Evolutionary conservation across 1,140 invertebrate species (phyloP), one percentile per base, ranked within the genome.

Genomic region (Ceratosolen solmsi): DNA sequence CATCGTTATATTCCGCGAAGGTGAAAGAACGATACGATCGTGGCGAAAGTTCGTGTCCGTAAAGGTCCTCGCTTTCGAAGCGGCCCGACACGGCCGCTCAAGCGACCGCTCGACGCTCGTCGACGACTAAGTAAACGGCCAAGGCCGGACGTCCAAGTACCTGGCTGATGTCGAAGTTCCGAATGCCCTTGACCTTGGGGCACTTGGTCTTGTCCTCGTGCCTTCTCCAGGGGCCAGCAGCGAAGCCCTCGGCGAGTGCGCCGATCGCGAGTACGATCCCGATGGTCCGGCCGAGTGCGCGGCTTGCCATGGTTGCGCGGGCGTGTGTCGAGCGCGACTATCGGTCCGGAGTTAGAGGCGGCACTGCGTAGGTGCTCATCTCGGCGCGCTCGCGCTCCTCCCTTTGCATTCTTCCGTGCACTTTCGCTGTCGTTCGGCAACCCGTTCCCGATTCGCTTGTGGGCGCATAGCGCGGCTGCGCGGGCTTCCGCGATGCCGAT

Each of bases 151-250:
- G 41, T 8, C 41, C n/a, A 58, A 2, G 8, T 89, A 93, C 92
- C 88, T 91, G 87, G 5, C 91, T 85, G 46, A 92, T 89, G 82
- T 93, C 90, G 83, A 92, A 92, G 85, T 92, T 92, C 46, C 90
- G 83, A 38, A 92, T 90, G 58, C 87, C 91, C 85, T 89, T 92
- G 51, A 93, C 92, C 87, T 91, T 91, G 0, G 93, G 93, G 85
- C 93, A 94, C 83, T 93, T 93, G 11, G 91, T 93, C 86, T 93
- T 93, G 86, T 94, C 93, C 74, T 94, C 93, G 36, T 88, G 88
- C 60, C 86, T 86, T 82, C 91, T 92, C 88, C 88, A 89, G 41
- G 78, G 71, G 25, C 78, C 80, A 60, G 2, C 68, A 13, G 27
- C 70, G 3, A 49, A 3, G 2, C 70, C 58, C 33, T 30, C 1